A percentile compares a stretch with the other conserved stretches of the same genome.
Conservation (phyloP, 2,888 invertebrate species). For the Acanthoscelides obtectus region DNA sequence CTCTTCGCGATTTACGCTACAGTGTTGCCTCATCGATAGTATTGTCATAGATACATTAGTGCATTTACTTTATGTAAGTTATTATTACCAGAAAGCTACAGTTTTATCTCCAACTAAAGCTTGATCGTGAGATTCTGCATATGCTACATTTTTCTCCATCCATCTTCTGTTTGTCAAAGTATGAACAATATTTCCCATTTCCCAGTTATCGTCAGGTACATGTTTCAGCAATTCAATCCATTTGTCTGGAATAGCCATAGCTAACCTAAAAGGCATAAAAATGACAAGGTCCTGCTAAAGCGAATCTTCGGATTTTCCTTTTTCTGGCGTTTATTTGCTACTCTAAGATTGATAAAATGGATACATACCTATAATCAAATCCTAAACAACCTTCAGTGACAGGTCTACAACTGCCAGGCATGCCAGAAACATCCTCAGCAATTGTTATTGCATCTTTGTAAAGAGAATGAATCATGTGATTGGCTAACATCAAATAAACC, state of each 20-base stretch:
- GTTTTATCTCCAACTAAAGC: constrained; percentile 98
- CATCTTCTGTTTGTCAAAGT: constrained; percentile 92
- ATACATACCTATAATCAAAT: constrained; percentile 77
- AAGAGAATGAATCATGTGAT: constrained; percentile 77
- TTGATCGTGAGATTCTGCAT: constrained; percentile 98
- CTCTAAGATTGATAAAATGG: background rate
- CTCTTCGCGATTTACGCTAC: no score
- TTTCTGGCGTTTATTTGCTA: no score
- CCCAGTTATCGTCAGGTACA: constrained; percentile 87
- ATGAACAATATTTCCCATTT: constrained; percentile 84
- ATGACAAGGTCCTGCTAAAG: background rate
- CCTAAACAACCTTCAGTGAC: constrained; percentile 79
- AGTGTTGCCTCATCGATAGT: no score
- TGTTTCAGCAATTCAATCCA: constrained; percentile 93
- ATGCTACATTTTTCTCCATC: constrained; percentile 95
- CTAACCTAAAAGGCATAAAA: constrained; percentile 51
- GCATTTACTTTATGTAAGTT: background rate
- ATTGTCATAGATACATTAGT: no score
- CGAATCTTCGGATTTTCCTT: no score
- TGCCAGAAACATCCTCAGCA: constrained; percentile 98
- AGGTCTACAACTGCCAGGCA: constrained; percentile 95
- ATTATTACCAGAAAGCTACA: constrained; percentile 84
- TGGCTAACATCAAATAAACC: constrained; percentile 91
- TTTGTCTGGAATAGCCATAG: constrained; percentile 98
- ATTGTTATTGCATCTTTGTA: constrained; percentile 84